Conservation (phyloP, 2,113 vertebrate species). For the Drymodes brunneopygia region DNA sequence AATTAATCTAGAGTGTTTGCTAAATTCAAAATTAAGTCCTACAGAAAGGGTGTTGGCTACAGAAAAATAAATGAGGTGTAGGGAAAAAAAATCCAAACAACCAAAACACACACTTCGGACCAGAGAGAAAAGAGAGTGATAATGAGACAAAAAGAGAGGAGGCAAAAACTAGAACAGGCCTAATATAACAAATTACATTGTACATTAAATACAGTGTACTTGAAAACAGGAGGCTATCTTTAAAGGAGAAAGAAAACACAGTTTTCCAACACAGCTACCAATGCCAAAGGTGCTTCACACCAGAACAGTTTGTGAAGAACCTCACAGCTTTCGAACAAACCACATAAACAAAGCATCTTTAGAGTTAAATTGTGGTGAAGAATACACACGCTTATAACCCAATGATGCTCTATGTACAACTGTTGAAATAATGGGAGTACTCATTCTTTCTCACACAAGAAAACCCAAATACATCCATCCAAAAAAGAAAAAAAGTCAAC, state of each 20-base stretch:
- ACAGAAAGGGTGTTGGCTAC: not conserved
- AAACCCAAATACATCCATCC: not conserved
- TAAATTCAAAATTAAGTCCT: not conserved
- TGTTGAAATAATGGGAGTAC: not conserved
- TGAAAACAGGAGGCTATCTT: not conserved
- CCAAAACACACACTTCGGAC: not conserved
- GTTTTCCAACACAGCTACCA: not conserved
- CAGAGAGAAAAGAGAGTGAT: not conserved
- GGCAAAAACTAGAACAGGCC: not conserved
- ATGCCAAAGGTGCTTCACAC: not conserved
- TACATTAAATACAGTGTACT: not conserved
- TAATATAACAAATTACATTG: not conserved
- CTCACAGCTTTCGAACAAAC: not conserved
- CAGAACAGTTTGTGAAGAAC: not conserved
- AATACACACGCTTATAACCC: not conserved
- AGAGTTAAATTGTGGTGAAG: not conserved
- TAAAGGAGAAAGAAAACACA: not conserved
- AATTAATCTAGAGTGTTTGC: not conserved
- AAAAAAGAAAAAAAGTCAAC: not conserved
- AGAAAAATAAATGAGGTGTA: not conserved
- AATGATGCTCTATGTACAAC: rapidly evolving
- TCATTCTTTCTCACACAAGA: not conserved
- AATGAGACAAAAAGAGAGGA: not conserved
- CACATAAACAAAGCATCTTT: not conserved
- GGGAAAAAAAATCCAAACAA: not conserved